These are phyloP conservation scores for Cryptotis parvus DNA, from an alignment of 2,113 vertebrate species.

Conservation along the genomic window DNA sequence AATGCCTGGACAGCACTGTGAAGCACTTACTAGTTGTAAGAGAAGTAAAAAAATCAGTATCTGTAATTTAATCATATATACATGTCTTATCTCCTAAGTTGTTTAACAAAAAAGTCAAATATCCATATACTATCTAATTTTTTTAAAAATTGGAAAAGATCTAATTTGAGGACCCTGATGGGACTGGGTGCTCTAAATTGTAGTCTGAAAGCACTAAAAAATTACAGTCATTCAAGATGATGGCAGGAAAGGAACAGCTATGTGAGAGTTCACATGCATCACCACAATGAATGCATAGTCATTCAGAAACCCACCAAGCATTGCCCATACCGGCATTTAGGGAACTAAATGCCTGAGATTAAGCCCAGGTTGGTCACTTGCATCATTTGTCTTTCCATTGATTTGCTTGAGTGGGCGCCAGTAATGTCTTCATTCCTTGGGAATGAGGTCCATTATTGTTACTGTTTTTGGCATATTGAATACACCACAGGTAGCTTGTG, in stretches of 20 bases:
- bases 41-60: not conserved
- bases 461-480: not conserved
- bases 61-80: conserved; percentile 23
- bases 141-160: conserved; percentile 35
- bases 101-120: conserved; percentile 38
- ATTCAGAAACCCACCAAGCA: conserved; percentile 27
- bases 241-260: too few species aligned
- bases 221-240: not conserved
- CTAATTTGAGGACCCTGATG: conserved; percentile 23
- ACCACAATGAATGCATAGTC: not conserved
- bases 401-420: too few species aligned
- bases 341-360: conserved; percentile 32
- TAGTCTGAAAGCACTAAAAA: not conserved
- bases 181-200: conserved; percentile 40
- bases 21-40: conserved; percentile 88
- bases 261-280: too few species aligned
- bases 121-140: conserved; percentile 15
- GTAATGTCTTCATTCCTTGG: too few species aligned
- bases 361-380: conserved; percentile 36
- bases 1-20: conserved; percentile 84
- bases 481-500: too few species aligned
- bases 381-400: conserved; percentile 38
- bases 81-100: conserved; percentile 27
- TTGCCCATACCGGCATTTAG: conserved; percentile 6
- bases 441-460: too few species aligned